These are phyloP conservation scores for Campaea margaritaria DNA, from an alignment of 2,888 invertebrate species.

Conservation along the genomic window DNA sequence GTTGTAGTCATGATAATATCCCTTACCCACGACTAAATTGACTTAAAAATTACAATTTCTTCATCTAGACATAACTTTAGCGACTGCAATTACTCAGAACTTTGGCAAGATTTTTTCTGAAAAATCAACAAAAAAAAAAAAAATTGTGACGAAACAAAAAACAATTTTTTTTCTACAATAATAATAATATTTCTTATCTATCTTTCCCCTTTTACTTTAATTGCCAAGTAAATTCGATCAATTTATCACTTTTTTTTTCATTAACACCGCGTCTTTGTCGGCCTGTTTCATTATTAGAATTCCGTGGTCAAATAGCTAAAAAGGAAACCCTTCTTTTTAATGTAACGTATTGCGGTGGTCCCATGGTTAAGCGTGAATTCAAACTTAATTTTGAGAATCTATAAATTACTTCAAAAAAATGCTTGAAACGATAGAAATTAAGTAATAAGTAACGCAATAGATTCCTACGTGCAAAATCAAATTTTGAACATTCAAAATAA, in stretches of 20 bases:
- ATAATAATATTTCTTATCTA: conserved; percentile 49
- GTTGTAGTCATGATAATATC: conserved; percentile 42
- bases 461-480: too few relatives aligned
- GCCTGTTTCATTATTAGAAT: conserved; percentile 16
- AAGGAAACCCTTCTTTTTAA: not conserved
- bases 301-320: too few relatives aligned
- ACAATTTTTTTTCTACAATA: conserved; percentile 34
- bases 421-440: too few relatives aligned
- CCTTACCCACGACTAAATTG: conserved; percentile 25
- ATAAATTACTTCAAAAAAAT: not conserved
- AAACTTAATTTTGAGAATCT: conserved; percentile 8
- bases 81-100: conserved; percentile 38
- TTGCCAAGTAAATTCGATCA: conserved; percentile 82
- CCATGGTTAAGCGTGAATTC: conserved; percentile 6
- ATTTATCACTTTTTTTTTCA: conserved; percentile 64
- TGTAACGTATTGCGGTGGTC: conserved; percentile 18
- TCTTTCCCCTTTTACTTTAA: conserved; percentile 47
- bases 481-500: too few relatives aligned
- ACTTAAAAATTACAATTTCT: conserved; percentile 32
- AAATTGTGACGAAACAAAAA: conserved; percentile 55
- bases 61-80: conserved; percentile 12
- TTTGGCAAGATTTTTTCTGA: conserved; percentile 69
- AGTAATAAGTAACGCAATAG: too few relatives aligned
- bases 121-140: conserved; percentile 47
- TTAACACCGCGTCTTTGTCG: conserved; percentile 33